Evolutionary conservation across 2,113 vertebrate genomes (phyloP), one percentile per base, ranked within the genome.

Genomic region (Cyanoderma ruficeps): DNA sequence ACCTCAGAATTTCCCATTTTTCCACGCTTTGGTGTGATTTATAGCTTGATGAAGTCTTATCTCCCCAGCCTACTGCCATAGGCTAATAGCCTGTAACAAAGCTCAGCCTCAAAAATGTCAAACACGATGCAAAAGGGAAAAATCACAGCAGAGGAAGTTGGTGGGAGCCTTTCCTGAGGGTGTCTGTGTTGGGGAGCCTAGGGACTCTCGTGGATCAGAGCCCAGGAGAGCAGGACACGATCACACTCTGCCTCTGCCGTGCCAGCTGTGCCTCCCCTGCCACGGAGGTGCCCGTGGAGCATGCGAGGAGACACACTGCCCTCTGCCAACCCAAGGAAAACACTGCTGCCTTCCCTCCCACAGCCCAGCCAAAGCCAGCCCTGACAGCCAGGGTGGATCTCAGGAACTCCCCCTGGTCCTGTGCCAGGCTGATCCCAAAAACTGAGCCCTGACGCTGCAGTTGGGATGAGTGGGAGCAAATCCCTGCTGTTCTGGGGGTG

Each of bases 1-100:
- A 90, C 93, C 87, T 92, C 93, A 44, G 76, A 78, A 79, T 94
- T 96, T 71, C 94, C 81, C 82, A 67, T 95, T 95, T 93, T 84
- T 56, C 50, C 91, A 78, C 27, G 24, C 88, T 94, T 93, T 82
- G 56, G 56, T 96, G 93, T 96, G 96, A 97, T 97, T 96, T 97
- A 97, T 95, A 31, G 89, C 96, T 87, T 82, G 96, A 96, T 94
- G 96, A 93, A 97, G 96, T 95, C 96, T 96, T 94, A 96, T 95
- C 93, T 96, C 96, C 96, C 96, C 88, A 94, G 96, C 88, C 94
- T 96, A 92, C 93, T 96, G 96, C 96, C 96, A 97, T 96, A 96
- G 96, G 96, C 96, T 97, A 97, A 96, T 92, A 97, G 93, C 89
- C 93, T 97, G 94, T 96, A 96, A 97, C 93, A 96, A 97, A 96